A percentile compares a stretch with the other conserved stretches of the same genome.
Conservation (phyloP, 2,113 vertebrate genomes). For the Limanda limanda region DNA sequence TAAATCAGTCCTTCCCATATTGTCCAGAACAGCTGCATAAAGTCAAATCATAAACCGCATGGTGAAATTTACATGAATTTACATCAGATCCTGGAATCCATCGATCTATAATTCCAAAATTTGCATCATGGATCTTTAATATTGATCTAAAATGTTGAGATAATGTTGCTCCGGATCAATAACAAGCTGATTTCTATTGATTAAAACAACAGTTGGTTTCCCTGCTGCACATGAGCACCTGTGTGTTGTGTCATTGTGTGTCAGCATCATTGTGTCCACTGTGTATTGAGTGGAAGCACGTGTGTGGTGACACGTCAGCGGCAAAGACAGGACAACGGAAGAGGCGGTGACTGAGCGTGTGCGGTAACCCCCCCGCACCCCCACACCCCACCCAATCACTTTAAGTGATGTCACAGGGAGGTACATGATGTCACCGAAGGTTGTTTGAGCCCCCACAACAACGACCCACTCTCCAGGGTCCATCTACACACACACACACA, state of each 20-base stretch:
- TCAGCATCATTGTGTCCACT: no score
- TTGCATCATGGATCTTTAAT: slow-evolving; percentile 5
- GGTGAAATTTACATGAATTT: no score
- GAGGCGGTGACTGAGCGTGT: slow-evolving; percentile 18
- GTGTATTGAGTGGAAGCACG: not conserved
- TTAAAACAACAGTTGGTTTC: not conserved
- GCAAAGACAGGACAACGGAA: slow-evolving; percentile 17
- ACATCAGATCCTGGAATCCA: not conserved
- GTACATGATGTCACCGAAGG: slow-evolving; percentile 50
- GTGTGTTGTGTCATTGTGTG: not conserved
- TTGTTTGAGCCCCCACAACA: slow-evolving; percentile 11
- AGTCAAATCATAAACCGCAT: no score
- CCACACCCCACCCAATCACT: slow-evolving; percentile 53
- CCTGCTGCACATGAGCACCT: slow-evolving; percentile 8
- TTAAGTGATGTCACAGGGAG: slow-evolving; percentile 63
- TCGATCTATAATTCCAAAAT: not conserved
- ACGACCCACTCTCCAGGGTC: slow-evolving; percentile 10
- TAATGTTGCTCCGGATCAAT: slow-evolving; percentile 22
- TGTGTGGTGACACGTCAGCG: slow-evolving; percentile 11
- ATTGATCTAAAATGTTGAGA: not conserved
- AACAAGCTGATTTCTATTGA: slow-evolving; percentile 24
- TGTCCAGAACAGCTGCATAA: no score
- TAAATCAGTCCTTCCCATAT: no score
- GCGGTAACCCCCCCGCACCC: not conserved
- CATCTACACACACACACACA: slow-evolving; percentile 15